A percentile compares a stretch with the other conserved stretches of the same genome.
phyloP scores from a whole-genome alignment of 2,113 vertebrate genomes.

The Serinus canaria region DNA sequence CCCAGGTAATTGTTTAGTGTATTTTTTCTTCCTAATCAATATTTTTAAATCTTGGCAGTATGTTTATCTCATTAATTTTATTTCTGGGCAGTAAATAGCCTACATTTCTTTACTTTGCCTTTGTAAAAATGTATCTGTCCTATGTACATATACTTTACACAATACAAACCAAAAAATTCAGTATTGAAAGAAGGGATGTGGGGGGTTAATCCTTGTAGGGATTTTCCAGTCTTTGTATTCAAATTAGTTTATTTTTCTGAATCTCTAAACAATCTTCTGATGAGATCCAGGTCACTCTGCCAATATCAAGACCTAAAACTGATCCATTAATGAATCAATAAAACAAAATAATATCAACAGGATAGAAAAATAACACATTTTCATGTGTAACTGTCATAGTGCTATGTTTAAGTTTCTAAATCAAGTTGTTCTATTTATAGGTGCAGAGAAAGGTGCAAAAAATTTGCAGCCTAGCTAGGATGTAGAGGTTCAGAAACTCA shows the following conservation, averaged over 20 bases:
- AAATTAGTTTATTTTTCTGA: not conserved
- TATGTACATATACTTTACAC: not conserved
- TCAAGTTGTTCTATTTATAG: not conserved
- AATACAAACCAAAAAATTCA: not conserved
- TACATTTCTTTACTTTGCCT: not conserved
- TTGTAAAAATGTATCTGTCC: not conserved
- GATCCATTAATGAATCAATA: not conserved
- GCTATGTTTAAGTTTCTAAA: not conserved
- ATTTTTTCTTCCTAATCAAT: not conserved
- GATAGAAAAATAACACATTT: not conserved
- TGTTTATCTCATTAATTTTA: not conserved
- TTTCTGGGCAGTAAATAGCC: not conserved
- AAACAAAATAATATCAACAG: not conserved
- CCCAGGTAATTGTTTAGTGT: not conserved
- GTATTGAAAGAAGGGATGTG: not conserved
- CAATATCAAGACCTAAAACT: not conserved
- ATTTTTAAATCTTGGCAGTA: not conserved
- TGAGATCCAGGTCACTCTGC: not conserved
- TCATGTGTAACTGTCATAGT: not conserved
- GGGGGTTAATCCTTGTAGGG: accelerated
- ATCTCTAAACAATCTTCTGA: not conserved
- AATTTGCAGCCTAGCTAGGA: not conserved
- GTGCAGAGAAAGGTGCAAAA: not conserved
- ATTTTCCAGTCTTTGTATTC: not conserved
- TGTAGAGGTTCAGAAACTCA: not conserved